Conservation (phyloP, 2,113 vertebrate genomes). For the Bambusicola thoracicus region DNA sequence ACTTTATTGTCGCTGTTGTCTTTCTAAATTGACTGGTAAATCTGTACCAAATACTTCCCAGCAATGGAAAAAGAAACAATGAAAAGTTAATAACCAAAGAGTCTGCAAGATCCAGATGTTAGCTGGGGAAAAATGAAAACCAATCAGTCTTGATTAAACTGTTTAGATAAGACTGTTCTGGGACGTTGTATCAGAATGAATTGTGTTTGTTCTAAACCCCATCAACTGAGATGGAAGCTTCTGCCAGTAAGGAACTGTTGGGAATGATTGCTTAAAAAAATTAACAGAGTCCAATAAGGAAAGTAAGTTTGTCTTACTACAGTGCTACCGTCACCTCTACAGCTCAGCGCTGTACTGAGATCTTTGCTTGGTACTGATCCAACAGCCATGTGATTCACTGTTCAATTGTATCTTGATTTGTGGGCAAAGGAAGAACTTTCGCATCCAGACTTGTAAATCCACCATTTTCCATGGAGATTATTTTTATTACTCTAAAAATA, state of each 20-base stretch:
- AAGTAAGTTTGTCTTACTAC: not conserved
- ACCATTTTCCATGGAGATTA: conserved; percentile 49
- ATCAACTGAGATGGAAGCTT: not conserved
- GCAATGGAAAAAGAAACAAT: conserved; percentile 29
- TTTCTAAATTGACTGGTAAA: conserved; percentile 44
- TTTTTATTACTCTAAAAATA: conserved; percentile 67
- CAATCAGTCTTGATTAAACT: conserved; percentile 20
- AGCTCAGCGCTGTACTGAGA: not conserved
- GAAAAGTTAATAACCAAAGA: conserved; percentile 2
- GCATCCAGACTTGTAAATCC: conserved; percentile 41
- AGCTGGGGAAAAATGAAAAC: conserved; percentile 12
- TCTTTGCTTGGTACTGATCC: not conserved
- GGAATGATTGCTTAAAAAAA: not conserved
- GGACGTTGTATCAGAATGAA: not conserved
- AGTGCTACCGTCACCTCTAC: not conserved
- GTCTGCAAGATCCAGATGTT: conserved; percentile 23
- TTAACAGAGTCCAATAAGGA: not conserved
- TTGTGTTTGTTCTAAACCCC: not conserved
- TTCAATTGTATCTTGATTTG: conserved; percentile 32
- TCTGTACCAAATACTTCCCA: conserved; percentile 22
- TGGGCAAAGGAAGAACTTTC: conserved; percentile 45
- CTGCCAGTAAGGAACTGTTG: not conserved
- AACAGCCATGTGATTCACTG: not conserved
- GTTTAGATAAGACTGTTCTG: conserved; percentile 7
- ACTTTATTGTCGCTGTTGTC: conserved; percentile 29